These are phyloP conservation scores for Numida meleagris DNA, from an alignment of 2,113 vertebrate genomes.

Conservation along the genomic window DNA sequence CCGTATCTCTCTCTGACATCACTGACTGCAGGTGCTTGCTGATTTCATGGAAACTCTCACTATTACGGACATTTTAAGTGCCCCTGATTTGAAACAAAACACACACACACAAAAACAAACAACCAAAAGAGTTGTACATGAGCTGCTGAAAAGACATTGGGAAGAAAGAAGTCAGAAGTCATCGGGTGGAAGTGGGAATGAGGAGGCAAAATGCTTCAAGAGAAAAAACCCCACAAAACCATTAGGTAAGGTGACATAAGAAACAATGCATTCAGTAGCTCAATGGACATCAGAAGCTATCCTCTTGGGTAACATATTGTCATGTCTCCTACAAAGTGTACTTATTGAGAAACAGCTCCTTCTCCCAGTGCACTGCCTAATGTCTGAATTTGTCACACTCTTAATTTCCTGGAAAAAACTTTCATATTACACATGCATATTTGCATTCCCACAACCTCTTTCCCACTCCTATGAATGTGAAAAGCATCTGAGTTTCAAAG, in stretches of 20 bases:
- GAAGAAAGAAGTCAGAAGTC: neutral
- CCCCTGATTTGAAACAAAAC: neutral
- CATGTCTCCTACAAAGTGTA: neutral
- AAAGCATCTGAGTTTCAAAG: neutral
- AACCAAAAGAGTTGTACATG: neutral
- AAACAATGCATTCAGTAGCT: neutral
- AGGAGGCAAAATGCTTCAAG: neutral
- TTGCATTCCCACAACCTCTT: fast-evolving
- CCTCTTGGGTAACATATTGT: neutral
- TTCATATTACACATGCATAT: neutral
- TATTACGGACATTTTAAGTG: neutral
- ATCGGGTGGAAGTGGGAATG: neutral
- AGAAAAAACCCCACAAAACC: neutral
- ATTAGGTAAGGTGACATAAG: neutral
- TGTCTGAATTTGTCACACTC: neutral
- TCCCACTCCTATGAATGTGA: neutral
- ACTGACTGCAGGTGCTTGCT: neutral
- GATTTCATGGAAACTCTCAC: neutral
- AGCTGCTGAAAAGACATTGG: neutral
- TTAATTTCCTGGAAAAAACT: neutral
- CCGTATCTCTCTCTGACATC: neutral
- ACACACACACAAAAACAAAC: fast-evolving
- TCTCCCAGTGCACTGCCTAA: neutral
- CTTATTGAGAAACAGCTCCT: neutral
- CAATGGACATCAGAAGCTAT: neutral